Evolutionary conservation across 2,113 vertebrate species (phyloP).

Genomic region (Channa maculata): DNA sequence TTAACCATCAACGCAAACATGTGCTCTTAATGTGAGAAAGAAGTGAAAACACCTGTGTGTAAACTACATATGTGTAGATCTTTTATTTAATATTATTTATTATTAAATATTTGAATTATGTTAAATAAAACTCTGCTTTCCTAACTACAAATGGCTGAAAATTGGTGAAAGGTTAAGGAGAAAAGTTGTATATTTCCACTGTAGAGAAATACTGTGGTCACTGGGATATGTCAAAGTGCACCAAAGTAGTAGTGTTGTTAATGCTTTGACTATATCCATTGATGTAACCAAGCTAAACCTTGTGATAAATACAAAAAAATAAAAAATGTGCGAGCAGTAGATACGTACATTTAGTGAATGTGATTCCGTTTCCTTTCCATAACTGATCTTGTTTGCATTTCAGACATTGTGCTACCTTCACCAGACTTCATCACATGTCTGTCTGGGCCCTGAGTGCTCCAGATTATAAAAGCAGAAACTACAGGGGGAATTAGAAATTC

Average conservation of each 20-base stretch:
- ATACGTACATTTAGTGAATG: neutral
- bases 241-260: too few relatives aligned
- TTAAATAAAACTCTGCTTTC: neutral
- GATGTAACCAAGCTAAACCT: neutral
- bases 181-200: too few relatives aligned
- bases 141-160: neutral
- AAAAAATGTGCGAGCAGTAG: too few relatives aligned
- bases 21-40: too few relatives aligned
- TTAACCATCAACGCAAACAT: neutral
- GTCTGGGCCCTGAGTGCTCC: neutral
- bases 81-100: neutral
- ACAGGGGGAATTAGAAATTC: constrained; percentile 9
- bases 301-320: neutral
- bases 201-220: neutral
- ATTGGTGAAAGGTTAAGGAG: neutral
- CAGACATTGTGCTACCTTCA: neutral
- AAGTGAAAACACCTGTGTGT: too few relatives aligned
- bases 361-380: neutral
- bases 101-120: neutral
- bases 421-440: neutral
- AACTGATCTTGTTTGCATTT: constrained; percentile 22
- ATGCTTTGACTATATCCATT: too few relatives aligned
- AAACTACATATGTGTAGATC: neutral
- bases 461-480: constrained; percentile 16
- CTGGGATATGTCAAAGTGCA: too few relatives aligned